phyloP scores from a whole-genome alignment of 2,113 vertebrate genomes.

The Stigmatopora nigra region DNA sequence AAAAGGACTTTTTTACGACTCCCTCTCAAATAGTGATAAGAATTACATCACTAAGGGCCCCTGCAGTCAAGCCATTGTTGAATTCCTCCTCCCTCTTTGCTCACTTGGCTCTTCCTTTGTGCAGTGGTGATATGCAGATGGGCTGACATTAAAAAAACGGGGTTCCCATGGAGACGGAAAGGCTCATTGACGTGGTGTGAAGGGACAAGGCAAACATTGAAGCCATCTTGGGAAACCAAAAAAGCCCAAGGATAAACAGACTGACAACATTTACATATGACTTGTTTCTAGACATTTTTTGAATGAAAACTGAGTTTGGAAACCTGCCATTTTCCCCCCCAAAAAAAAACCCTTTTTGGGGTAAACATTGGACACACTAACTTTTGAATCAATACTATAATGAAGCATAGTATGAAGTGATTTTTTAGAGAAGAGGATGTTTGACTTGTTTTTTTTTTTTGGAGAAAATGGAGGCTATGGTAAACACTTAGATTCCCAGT shows the following conservation, averaged over 20 bases:
- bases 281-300: slow-evolving; percentile 50
- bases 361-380: slow-evolving; percentile 28
- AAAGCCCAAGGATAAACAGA: slow-evolving; percentile 54
- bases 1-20: slow-evolving; percentile 52
- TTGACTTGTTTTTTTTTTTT: slow-evolving; percentile 31
- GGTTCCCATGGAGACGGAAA: slow-evolving; percentile 74
- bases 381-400: slow-evolving; percentile 22
- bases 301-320: slow-evolving; percentile 35
- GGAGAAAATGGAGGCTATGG: slow-evolving; percentile 18
- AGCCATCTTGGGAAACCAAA: slow-evolving; percentile 47
- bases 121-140: slow-evolving; percentile 70
- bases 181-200: slow-evolving; percentile 55
- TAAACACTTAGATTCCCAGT: slow-evolving; percentile 29
- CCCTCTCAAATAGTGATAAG: slow-evolving; percentile 52
- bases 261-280: slow-evolving; percentile 55
- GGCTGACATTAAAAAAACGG: slow-evolving; percentile 68
- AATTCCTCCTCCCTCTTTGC: slow-evolving; percentile 52
- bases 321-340: slow-evolving; percentile 26
- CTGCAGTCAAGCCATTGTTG: slow-evolving; percentile 61
- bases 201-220: slow-evolving; percentile 58
- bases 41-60: slow-evolving; percentile 61
- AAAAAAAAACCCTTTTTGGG: too few species aligned
- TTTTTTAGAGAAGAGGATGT: slow-evolving; percentile 1
- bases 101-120: slow-evolving; percentile 56
- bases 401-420: slow-evolving; percentile 2